Base-by-base conservation (phyloP, 1,140 invertebrate species). In the Drosophila simulans region DNA sequence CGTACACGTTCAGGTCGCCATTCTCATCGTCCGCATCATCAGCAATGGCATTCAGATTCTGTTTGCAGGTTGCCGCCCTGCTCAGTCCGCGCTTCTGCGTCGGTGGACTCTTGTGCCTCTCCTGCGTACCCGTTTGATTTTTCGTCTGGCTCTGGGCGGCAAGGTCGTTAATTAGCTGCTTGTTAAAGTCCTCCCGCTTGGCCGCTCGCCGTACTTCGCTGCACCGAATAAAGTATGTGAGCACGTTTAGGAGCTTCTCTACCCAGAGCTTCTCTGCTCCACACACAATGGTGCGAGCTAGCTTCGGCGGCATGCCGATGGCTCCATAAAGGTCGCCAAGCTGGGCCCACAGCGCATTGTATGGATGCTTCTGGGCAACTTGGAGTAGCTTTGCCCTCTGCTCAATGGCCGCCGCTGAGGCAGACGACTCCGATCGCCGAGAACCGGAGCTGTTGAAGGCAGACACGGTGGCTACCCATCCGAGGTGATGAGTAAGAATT, bases 301-400 rank as follows among this genome's bases (percentile, higher is more conserved):
- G 92, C 92, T 95, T 95, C 0, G 95, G 93, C 3, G 97, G 97
- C 88, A 94, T 94, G 2, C 97, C 97, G 22, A 97, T 93, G 55
- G 95, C 95, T 13, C 97, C 97, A 85, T 96, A 97, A 8, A 98
- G 92, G 92, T 98, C 97, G 25, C 95, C 95, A 59, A 98, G 91
- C 85, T 98, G 97, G 0, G 96, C 96, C 97, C 97, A 98, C 0
- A 98, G 85, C 0, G 96, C 96, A 93, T 97, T 98, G 81, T 95
- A 96, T 0, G 95, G 94, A 72, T 93, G 84, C 57, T 92, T 92
- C 37, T 92, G 90, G 3, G 92, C 89, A 35, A 92, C 90, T 34
- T 92, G 81, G 11, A 78, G 46, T 12, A 92, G 57, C 59, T 92
- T 92, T 0, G 89, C 90, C 0, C 91, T 68, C 54, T 91, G 81